phyloP scores from a whole-genome alignment of 1,140 invertebrate genomes.

The Oryzaephilus surinamensis region DNA sequence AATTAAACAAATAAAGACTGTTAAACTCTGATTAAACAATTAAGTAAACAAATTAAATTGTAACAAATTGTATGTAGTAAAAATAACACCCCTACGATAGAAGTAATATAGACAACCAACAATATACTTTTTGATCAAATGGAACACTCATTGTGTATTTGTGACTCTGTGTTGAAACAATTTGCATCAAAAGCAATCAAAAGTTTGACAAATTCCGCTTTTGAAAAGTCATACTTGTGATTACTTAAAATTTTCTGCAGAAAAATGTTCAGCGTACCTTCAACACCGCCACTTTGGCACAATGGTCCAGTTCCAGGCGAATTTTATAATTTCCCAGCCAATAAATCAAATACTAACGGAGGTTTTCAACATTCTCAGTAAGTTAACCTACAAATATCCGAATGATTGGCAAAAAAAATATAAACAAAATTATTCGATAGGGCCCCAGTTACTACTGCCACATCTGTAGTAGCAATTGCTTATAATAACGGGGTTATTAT shows the following conservation, averaged over 20 bases:
- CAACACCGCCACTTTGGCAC: slow-evolving; percentile 48
- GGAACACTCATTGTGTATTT: not conserved
- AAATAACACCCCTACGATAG: no score
- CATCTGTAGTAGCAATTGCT: slow-evolving; percentile 78
- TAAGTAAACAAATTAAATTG: no score
- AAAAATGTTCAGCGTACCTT: slow-evolving; percentile 16
- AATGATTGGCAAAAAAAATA: slow-evolving; percentile 5
- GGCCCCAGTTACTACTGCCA: slow-evolving; percentile 75
- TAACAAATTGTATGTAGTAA: no score
- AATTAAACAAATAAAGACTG: no score
- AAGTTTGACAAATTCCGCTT: no score
- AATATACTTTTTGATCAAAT: no score
- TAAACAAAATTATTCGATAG: slow-evolving; percentile 40
- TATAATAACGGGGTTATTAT: slow-evolving; percentile 85
- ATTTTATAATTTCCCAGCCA: slow-evolving; percentile 57
- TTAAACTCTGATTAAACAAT: no score
- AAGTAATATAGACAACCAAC: no score
- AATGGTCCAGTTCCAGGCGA: slow-evolving; percentile 59
- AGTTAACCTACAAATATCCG: slow-evolving; percentile 34
- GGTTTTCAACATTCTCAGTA: slow-evolving; percentile 52
- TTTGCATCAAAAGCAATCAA: no score
- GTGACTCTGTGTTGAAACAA: slow-evolving; percentile 7
- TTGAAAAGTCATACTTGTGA: slow-evolving; percentile 6
- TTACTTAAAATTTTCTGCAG: slow-evolving; percentile 8
- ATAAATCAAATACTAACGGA: slow-evolving; percentile 38